Evolutionary conservation across 1,140 invertebrate genomes (phyloP).

Genomic region (Lasioglossum baleicum): DNA sequence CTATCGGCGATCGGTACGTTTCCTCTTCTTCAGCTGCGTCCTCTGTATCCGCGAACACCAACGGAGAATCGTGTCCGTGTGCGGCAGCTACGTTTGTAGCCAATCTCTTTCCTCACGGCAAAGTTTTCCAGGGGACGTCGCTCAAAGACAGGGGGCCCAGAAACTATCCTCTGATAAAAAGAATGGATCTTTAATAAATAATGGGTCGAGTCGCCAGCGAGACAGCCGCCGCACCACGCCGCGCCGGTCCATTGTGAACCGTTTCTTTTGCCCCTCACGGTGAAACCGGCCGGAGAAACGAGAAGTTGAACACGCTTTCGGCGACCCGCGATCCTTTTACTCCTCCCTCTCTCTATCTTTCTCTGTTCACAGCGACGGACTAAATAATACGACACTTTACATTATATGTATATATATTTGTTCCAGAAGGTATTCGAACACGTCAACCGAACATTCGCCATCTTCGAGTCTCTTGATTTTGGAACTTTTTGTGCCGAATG

Average conservation of each 20-base stretch:
- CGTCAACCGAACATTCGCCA: no score
- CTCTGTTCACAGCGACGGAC: no score
- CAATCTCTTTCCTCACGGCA: slow-evolving; percentile 20
- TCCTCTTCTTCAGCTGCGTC: slow-evolving; percentile 43
- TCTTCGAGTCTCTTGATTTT: no score
- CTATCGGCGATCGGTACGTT: slow-evolving; percentile 48
- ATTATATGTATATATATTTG: no score
- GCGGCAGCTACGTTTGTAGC: slow-evolving; percentile 25
- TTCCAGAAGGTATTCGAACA: no score
- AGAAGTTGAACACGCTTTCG: slow-evolving; percentile 55
- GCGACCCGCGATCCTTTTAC: not conserved
- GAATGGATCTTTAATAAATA: slow-evolving; percentile 66
- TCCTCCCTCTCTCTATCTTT: no score
- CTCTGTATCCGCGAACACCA: not conserved
- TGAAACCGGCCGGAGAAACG: slow-evolving; percentile 49
- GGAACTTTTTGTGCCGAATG: no score
- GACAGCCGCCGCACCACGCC: slow-evolving; percentile 12
- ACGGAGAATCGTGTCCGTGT: not conserved
- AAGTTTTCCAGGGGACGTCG: slow-evolving; percentile 38
- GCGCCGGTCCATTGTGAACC: slow-evolving; percentile 50
- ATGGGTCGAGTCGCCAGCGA: slow-evolving; percentile 51
- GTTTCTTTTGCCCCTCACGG: slow-evolving; percentile 48
- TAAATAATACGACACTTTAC: no score
- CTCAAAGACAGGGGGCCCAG: slow-evolving; percentile 34
- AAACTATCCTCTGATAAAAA: slow-evolving; percentile 60